Evolutionary conservation across 2,888 invertebrate species (phyloP), one percentile per base, ranked within the genome.

Genomic region (Ectemnius lituratus): DNA sequence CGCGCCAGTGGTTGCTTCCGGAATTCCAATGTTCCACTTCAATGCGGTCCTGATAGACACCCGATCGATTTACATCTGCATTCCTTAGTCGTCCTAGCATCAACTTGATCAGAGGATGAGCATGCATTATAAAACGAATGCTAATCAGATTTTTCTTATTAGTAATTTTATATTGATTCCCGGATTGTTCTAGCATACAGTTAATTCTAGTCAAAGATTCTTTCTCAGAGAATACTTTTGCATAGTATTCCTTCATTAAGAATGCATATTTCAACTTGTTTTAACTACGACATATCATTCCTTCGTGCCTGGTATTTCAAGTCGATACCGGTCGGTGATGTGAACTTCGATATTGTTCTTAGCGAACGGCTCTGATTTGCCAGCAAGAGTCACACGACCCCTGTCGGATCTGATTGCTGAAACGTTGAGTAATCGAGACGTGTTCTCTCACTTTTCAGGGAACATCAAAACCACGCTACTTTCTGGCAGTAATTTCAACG

Each of bases 401-500:
- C 13, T 8, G 28, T 13, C 16, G 23, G 8, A 64, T 60, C 49
- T n/a, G 52, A 76, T 67, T 62, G 60, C 66, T 13, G 52, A 14
- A 28, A 46, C 27, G 64, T 76, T 83, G 75, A 62, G 56, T 75
- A 75, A 74, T 57, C 14, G 23, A 49, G 14, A 71, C 72, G 67
- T 71, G 77, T 72, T 46, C 52, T 56, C 76, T 75, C 67, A 28
- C 80, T 71, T 87, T 93, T 45, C 94, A 97, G 97, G 97, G 82
- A 93, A 94, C 85, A 92, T 95, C 86, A 94, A 94, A 90, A 97
- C 98, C 47, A 94, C 96, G 23, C 92, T 98, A 85, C 90, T 96
- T 76, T 94, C 97, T 18, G 98, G 97, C 67, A 95, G 97, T 76
- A 94, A 94, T 77, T 95, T 98, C 87, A 97, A 96, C 91, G 95